These are phyloP conservation scores for Charina bottae DNA, from an alignment of 2,113 vertebrate species.

Conservation along the genomic window DNA sequence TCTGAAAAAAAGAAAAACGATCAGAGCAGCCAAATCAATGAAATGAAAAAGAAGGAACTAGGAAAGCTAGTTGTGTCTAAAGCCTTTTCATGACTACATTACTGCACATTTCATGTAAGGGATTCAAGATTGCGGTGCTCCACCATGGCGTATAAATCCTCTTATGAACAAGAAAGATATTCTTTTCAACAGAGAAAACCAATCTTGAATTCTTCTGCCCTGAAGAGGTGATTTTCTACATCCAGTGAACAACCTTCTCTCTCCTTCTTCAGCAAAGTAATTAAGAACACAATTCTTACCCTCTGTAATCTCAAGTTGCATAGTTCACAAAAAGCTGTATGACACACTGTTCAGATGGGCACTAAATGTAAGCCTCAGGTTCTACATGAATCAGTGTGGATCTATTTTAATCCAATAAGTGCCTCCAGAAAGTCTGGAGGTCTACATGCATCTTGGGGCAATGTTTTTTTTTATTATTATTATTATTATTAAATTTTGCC, in stretches of 20 bases:
- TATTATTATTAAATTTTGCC: too few relatives aligned
- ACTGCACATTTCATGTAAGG: neutral
- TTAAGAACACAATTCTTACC: neutral
- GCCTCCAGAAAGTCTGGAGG: neutral
- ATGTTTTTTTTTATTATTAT: too few relatives aligned
- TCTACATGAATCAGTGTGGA: neutral
- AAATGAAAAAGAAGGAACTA: neutral
- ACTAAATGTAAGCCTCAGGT: neutral
- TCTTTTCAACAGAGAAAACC: neutral
- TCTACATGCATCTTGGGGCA: neutral
- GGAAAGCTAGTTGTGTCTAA: neutral
- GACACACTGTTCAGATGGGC: neutral
- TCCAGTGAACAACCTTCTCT: neutral
- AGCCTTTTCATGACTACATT: neutral
- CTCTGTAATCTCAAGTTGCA: neutral
- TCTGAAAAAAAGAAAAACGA: slow-evolving; percentile 73
- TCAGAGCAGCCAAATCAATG: slow-evolving; percentile 33
- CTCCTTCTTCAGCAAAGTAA: neutral
- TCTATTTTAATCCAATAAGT: neutral
- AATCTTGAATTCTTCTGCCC: neutral
- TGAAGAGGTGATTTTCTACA: neutral
- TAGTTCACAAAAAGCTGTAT: neutral
- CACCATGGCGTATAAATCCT: neutral
- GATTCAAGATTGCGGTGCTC: neutral
- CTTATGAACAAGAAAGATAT: neutral